phyloP scores from a whole-genome alignment of 2,113 vertebrate genomes.

The Dromaius novaehollandiae region DNA sequence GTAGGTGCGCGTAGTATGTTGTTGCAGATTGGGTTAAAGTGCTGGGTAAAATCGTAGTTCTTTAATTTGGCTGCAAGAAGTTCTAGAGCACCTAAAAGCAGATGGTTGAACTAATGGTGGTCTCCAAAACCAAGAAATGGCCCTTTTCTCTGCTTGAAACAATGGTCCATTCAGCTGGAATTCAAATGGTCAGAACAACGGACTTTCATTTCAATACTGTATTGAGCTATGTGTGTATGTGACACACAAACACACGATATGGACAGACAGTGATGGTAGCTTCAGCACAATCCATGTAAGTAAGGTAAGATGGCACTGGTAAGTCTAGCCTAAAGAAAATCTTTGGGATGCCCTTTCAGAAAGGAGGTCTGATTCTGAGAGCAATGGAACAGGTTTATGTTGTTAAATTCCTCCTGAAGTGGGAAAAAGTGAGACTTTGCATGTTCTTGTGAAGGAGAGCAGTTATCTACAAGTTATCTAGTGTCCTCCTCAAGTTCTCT shows the following conservation, averaged over 20 bases:
- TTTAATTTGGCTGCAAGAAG: background rate
- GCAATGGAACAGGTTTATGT: fast-evolving
- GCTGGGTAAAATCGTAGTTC: background rate
- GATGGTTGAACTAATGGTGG: background rate
- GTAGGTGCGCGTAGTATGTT: fast-evolving
- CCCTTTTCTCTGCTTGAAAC: background rate
- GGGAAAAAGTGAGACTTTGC: background rate
- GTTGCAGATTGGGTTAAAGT: background rate
- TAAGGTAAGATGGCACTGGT: background rate
- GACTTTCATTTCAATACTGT: background rate
- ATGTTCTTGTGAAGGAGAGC: background rate
- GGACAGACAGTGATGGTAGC: background rate
- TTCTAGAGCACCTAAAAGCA: background rate
- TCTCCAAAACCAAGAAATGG: background rate
- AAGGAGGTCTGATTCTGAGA: background rate
- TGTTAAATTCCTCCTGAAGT: background rate
- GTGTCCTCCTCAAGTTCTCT: background rate
- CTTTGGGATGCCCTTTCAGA: background rate
- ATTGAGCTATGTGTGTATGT: background rate
- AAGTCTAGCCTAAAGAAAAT: background rate
- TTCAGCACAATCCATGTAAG: background rate
- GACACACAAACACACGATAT: fast-evolving
- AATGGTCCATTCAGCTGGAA: background rate
- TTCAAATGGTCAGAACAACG: background rate
- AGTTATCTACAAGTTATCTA: background rate